Percentiles rank a stretch among this genome's conserved stretches.
Conservation (phyloP, 2,888 invertebrate species). For the Hydrotaea cyrtoneurina region DNA sequence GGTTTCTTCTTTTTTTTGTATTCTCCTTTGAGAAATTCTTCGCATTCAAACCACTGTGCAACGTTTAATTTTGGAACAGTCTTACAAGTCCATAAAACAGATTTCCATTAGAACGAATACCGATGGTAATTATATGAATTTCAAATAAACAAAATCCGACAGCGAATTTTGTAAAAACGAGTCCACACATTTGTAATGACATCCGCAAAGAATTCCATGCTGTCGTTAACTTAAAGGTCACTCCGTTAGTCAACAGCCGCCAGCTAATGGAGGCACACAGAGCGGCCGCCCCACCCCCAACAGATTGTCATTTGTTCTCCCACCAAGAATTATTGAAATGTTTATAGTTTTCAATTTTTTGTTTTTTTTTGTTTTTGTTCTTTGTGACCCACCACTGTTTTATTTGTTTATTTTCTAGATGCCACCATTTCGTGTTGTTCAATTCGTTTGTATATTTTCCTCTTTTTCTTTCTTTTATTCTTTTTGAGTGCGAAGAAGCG, state of each 20-base stretch:
- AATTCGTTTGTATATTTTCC: conserved; percentile 3
- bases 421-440: conserved; percentile 35
- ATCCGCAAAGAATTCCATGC: neutral
- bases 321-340: conserved; percentile 44
- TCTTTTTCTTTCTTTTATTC: conserved; percentile 9
- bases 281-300: neutral
- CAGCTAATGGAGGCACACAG: neutral
- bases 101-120: no score
- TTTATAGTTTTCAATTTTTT: neutral
- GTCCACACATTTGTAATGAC: no score
- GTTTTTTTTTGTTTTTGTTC: neutral
- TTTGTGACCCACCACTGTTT: conserved; percentile 46
- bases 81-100: no score
- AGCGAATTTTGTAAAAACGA: no score
- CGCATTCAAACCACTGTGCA: no score
- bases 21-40: no score
- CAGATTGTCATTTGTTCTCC: conserved; percentile 39
- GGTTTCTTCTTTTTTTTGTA: no score
- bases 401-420: conserved; percentile 34
- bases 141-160: no score
- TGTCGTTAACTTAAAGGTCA: conserved; percentile 53
- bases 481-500: neutral
- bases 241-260: neutral
- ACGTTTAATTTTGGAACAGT: no score
- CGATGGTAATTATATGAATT: no score